Evolutionary conservation across 2,797 vertebrate genomes (phyloP), one percentile per base, ranked within the genome.

Genomic region (Acipenser oxyrinchus): DNA sequence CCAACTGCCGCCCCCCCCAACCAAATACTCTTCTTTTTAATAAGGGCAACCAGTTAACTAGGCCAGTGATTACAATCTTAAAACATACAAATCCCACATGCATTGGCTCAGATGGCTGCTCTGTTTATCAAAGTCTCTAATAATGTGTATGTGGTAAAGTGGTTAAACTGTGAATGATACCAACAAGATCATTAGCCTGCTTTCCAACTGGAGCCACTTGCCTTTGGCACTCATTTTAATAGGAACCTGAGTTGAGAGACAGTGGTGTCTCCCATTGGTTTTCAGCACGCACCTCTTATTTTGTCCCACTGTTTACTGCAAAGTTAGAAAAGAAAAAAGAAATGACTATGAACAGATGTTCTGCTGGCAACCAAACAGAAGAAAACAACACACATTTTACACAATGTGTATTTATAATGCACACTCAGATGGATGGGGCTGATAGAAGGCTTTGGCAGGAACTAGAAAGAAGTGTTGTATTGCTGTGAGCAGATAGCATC

Each of bases 41-140:
- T 65, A 58, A 57, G 66, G 60, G 49, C 55, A 48, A 64, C 18
- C 62, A 51, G 50, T 65, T 51, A 72, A 64, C 58, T 53, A 66
- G 63, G 68, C 66, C 73, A 75, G 68, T 69, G 67, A 73, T 74
- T 70, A 66, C 65, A 74, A 71, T 69, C 71, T 71, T 68, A 69
- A 71, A 75, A 68, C 51, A 58, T 60, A 72, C 66, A 66, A 73
- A 65, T 76, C 71, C 72, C 71, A 69, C 66, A 66, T 68, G 68
- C 69, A 63, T 57, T 66, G 60, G 62, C 67, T 49, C 63, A 66
- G 51, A 60, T 23, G 63, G 55, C 62, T 51, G 68, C 60, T 63
- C 66, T 67, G 67, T 71, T 68, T 70, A 63, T 67, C 65, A 68
- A 70, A 70, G 57, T 23, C 66, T 65, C 59, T 57, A 63, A 63